Evolutionary conservation across 2,113 vertebrate genomes (phyloP), one percentile per base, ranked within the genome.

Genomic region (Albula goreensis): DNA sequence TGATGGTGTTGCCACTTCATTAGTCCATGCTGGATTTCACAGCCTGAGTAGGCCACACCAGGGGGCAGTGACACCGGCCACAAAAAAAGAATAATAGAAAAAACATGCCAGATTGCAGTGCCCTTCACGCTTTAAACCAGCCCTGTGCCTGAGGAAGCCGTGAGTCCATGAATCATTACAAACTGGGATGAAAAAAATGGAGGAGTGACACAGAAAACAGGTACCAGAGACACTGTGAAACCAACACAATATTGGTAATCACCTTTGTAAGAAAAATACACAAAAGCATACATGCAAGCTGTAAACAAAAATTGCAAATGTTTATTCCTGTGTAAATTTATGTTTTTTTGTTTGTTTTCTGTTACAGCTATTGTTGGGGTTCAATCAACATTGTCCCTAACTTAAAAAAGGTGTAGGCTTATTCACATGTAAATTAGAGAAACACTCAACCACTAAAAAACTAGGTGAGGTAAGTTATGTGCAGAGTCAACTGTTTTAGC

Each of bases 71-170:
- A 53, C 53, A 79, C 84, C 31, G 63, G 84, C 41, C 89, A 85
- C 87, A 89, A 86, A 41, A 41, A 41, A 41, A 41, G 31, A 41
- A 41, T 41, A 41, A 41, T 41, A 41, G 1, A 41, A 41, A 41
- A 84, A 87, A 90, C 52, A 70, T 84, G 80, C 87, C 50, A 86
- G 89, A 92, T 89, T 81, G 56, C 57, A 84, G 63, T 17, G 13
- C 52, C 78, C 85, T 80, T 90, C 80, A 88, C 51, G 8, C 78
- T 87, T 84, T 74, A 88, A 88, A 90, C 80, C 80, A 86, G 82
- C 57, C 82, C 51, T 50, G 56, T 66, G 86, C 50, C 79, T 57
- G 66, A 79, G 57, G 31, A 90, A 79, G 53, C 41, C 48, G 74
- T 53, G 41, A 17, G 31, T 49, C 50, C 11, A 17, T 25, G 48